Percentiles rank a stretch among this genome's conserved stretches.
phyloP scores from a whole-genome alignment of 2,113 vertebrate genomes.

The Danionella cerebrum region DNA sequence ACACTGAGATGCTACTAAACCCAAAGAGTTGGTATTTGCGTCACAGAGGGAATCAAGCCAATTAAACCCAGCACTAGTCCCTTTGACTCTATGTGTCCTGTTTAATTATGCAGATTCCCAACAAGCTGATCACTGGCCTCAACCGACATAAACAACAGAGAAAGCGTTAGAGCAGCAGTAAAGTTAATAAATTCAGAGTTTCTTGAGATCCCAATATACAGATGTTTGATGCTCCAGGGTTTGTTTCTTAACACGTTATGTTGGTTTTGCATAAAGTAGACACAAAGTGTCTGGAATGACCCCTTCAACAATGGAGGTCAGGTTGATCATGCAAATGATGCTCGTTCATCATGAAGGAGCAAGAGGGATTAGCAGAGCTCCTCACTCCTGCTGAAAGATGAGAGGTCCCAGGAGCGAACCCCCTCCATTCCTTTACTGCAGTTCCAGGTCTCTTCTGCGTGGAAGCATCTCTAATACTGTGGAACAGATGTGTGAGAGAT shows the following conservation, averaged over 20 bases:
- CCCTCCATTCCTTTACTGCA: background rate
- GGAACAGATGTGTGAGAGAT: constrained; percentile 63
- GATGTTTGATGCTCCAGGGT: background rate
- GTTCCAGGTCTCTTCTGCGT: constrained; percentile 35
- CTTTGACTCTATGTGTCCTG: too few relatives aligned
- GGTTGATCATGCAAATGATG: constrained; percentile 7
- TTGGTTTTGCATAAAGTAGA: background rate
- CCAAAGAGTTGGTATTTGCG: too few relatives aligned
- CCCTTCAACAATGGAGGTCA: background rate
- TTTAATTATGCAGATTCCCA: too few relatives aligned
- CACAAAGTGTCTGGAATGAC: background rate
- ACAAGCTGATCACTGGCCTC: too few relatives aligned
- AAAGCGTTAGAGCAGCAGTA: too few relatives aligned
- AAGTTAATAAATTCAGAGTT: too few relatives aligned
- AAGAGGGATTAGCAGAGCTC: constrained; percentile 18
- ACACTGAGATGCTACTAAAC: too few relatives aligned
- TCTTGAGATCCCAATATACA: too few relatives aligned
- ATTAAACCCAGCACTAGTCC: too few relatives aligned
- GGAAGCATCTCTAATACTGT: constrained; percentile 55
- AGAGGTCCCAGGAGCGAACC: constrained; percentile 3
- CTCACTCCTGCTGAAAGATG: constrained; percentile 14
- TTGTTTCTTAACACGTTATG: background rate
- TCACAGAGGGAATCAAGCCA: too few relatives aligned
- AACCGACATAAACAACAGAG: too few relatives aligned
- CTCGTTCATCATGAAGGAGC: constrained; percentile 7